Evolutionary conservation across 1,140 invertebrate species (phyloP).

Genomic region (Drosophila kurseongensis): DNA sequence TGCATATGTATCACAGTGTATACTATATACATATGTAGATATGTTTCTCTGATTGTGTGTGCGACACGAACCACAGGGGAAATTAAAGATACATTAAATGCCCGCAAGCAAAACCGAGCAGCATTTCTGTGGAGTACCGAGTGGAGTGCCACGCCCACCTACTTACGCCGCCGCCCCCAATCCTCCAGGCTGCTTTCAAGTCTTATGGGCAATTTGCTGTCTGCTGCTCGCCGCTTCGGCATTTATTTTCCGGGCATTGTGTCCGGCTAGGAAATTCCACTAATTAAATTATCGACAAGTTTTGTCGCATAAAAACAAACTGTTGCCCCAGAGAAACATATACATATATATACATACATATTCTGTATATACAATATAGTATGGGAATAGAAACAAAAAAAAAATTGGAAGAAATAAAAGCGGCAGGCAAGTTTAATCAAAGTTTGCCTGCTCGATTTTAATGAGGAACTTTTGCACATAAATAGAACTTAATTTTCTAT

Average conservation of each 20-base stretch:
- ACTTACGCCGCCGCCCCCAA: background rate
- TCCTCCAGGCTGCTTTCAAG: slow-evolving; percentile 28
- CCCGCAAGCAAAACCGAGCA: slow-evolving; percentile 53
- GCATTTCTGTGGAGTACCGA: slow-evolving; percentile 16
- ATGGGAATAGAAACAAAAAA: background rate
- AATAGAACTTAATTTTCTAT: slow-evolving; percentile 69
- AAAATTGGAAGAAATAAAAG: slow-evolving; percentile 22
- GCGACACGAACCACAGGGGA: slow-evolving; percentile 75
- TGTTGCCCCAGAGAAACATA: slow-evolving; percentile 34
- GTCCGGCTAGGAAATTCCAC: slow-evolving; percentile 46
- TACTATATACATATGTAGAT: slow-evolving; percentile 17
- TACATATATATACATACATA: background rate
- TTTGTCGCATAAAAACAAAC: slow-evolving; percentile 64
- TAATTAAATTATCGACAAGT: slow-evolving; percentile 74
- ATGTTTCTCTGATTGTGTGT: slow-evolving; percentile 63
- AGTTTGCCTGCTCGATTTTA: slow-evolving; percentile 60
- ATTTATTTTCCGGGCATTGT: slow-evolving; percentile 38
- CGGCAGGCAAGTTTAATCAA: slow-evolving; percentile 58
- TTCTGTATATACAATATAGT: background rate
- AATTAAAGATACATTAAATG: slow-evolving; percentile 83
- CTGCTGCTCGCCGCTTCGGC: slow-evolving; percentile 6
- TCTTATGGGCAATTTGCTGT: slow-evolving; percentile 48
- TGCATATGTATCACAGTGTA: background rate
- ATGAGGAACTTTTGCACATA: slow-evolving; percentile 52
- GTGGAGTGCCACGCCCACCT: slow-evolving; percentile 12